Base-by-base conservation (phyloP, 1,140 invertebrate genomes). In the Mylabris phalerata region DNA sequence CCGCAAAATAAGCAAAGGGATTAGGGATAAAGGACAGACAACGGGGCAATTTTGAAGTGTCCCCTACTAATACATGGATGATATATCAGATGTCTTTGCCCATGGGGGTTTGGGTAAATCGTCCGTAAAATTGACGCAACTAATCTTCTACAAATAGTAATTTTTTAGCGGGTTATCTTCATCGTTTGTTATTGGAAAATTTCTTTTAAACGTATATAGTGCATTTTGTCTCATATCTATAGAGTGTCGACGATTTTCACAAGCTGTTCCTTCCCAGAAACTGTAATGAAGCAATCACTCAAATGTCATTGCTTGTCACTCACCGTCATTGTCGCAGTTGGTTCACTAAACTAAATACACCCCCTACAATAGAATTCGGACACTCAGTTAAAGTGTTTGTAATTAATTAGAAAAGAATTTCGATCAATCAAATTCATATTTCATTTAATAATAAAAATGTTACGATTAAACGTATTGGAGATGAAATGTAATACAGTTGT, bases 321-420 rank as follows among this genome's bases (percentile, higher is more conserved):
- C 50, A 63, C 32, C 57, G 59, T 63, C 51, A 50, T 63, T 60
- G 61, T 63, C 61, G 57, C 61, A 63, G 60, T 55, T 63, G 61
- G 58, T 50, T 43, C 61, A 27, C 48, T 57, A 58, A 48, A 43
- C 47, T 52, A 48, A 57, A 32, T 32, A 32, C 32, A 32, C 7
- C 59, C 51, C 51, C 26, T 54, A 45, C 51, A 54, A 54, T 54
- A 54, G 44, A 32, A 5, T 32, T 32, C 4, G 32, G 32, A 32
- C 7, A 5, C 2, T 32, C 32, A 7, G 32, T 32, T 32, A 5
- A 32, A 32, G 52, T 60, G 54, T 59, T 48, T 49, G 57, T 55
- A 57, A 57, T 55, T 56, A 63, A 60, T 48, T 60, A 57, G 59
- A 63, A 52, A 48, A 47, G 60, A 59, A 64, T 58, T 60, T 41